phyloP scores from a whole-genome alignment of 2,888 invertebrate species.

The Drosophila birchii region DNA sequence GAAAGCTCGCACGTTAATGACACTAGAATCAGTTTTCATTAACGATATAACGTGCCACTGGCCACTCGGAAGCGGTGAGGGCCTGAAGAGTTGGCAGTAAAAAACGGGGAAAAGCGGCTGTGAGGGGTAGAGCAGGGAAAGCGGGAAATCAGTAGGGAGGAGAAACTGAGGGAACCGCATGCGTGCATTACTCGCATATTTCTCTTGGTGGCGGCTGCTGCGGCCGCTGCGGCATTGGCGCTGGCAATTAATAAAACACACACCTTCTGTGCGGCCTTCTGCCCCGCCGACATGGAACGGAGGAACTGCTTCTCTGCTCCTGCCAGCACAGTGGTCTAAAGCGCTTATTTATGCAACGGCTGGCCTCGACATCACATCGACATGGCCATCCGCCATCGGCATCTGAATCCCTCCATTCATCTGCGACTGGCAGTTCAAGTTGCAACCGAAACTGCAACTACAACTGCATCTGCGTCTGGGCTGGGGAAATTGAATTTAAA shows the following conservation, averaged over 20 bases:
- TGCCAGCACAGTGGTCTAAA: slow-evolving; percentile 75
- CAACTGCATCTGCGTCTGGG: slow-evolving; percentile 9
- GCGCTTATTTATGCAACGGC: slow-evolving; percentile 71
- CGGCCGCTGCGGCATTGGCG: slow-evolving; percentile 61
- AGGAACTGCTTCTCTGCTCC: background rate
- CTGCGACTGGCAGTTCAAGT: slow-evolving; percentile 5
- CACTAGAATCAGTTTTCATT: slow-evolving; percentile 81
- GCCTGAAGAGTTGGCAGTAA: slow-evolving; percentile 12
- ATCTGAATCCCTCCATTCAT: slow-evolving; percentile 23
- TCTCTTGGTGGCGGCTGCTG: slow-evolving; percentile 62
- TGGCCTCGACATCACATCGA: slow-evolving; percentile 46
- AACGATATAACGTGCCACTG: slow-evolving; percentile 67
- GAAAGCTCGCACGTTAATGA: slow-evolving; percentile 78
- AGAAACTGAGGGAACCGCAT: slow-evolving; percentile 60
- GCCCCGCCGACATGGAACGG: slow-evolving; percentile 14
- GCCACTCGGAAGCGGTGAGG: slow-evolving; percentile 48
- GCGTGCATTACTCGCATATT: slow-evolving; percentile 79
- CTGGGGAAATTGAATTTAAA: slow-evolving; percentile 72
- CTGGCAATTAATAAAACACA: slow-evolving; percentile 78
- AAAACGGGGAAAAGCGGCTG: background rate
- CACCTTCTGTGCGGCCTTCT: slow-evolving; percentile 67
- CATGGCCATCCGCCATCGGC: slow-evolving; percentile 18
- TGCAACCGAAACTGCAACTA: slow-evolving; percentile 19
- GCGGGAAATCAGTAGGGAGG: background rate
- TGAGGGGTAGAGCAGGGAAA: background rate